phyloP scores from a whole-genome alignment of 2,113 vertebrate genomes.

The Odobenus rosmarus region DNA sequence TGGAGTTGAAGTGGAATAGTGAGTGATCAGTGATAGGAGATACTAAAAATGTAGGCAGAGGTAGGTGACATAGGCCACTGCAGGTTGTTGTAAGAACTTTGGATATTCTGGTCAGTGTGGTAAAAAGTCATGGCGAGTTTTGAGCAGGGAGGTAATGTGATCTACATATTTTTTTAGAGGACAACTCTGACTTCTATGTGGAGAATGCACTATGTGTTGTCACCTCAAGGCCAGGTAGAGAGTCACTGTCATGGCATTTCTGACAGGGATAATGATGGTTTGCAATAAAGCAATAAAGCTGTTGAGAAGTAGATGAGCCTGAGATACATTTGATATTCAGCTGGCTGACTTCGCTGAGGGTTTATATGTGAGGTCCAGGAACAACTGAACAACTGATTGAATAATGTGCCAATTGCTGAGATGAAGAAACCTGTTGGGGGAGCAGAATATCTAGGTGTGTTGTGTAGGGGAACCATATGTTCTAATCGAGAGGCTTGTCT shows the following conservation, averaged over 20 bases:
- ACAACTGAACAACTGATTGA: neutral
- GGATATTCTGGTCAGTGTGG: neutral
- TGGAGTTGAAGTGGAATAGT: neutral
- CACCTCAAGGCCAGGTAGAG: neutral
- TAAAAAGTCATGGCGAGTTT: neutral
- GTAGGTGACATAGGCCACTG: neutral
- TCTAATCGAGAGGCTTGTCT: neutral
- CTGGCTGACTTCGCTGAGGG: neutral
- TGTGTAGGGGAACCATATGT: neutral
- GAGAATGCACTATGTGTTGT: neutral
- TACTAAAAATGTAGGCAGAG: neutral
- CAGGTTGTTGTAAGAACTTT: neutral
- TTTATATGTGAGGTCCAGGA: neutral
- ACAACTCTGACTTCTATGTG: neutral
- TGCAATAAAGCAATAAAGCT: neutral
- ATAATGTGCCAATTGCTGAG: neutral
- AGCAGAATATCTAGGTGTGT: neutral
- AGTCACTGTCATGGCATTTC: neutral
- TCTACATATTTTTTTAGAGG: constrained; percentile 1
- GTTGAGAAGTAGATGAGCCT: neutral
- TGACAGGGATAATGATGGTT: neutral
- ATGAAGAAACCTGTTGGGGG: neutral
- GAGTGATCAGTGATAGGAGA: neutral
- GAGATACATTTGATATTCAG: neutral
- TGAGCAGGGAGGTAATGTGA: neutral